Conservation (phyloP, 2,113 vertebrate genomes). For the Gorsachius goisagi region DNA sequence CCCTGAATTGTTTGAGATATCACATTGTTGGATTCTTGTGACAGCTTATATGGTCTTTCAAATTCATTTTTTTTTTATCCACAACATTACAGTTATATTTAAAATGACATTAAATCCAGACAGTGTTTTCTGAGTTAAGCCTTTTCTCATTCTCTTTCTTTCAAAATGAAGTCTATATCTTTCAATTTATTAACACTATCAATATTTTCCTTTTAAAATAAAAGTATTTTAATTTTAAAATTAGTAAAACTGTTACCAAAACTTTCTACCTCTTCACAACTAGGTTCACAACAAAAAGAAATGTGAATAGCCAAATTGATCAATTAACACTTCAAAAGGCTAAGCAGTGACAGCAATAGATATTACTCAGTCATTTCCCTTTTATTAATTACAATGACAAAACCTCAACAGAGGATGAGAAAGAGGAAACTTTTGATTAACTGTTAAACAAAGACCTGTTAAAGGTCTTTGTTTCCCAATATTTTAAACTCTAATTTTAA, state of each 20-base stretch:
- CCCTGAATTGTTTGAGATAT: neutral
- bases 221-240: neutral
- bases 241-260: neutral
- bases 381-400: neutral
- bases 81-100: neutral
- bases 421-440: neutral
- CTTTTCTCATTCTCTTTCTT: neutral
- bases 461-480: neutral
- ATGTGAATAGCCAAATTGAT: neutral
- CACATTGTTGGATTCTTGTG: neutral
- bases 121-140: neutral
- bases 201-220: neutral
- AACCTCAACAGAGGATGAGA: neutral
- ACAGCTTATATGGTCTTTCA: neutral
- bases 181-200: neutral
- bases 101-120: neutral
- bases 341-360: neutral
- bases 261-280: neutral
- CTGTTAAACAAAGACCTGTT: neutral
- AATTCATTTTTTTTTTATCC: neutral
- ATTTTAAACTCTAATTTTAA: neutral
- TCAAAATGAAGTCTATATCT: neutral
- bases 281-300: neutral
- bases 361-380: neutral
- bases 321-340: neutral